Conservation (phyloP, 1,140 invertebrate species). For the Pseudobourletiella spinata region DNA sequence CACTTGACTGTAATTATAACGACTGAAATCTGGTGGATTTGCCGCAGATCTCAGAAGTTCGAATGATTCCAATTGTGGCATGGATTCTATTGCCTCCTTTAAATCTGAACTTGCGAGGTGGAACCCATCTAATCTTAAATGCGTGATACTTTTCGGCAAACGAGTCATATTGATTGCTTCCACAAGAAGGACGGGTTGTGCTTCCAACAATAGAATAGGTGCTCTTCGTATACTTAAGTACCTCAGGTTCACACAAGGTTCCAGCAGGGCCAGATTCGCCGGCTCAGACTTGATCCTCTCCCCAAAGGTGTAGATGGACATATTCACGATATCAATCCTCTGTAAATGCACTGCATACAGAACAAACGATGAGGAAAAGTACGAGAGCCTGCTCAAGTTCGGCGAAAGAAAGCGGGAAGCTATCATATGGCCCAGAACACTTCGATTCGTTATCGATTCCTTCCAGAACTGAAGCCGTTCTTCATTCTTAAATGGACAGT, state of each 20-base stretch:
- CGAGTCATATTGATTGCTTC: slow-evolving; percentile 8
- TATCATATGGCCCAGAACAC: neutral
- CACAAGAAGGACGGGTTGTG: neutral
- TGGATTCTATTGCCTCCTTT: neutral
- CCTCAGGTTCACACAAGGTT: slow-evolving; percentile 1
- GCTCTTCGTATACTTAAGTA: slow-evolving; percentile 9
- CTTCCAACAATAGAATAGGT: slow-evolving; percentile 15
- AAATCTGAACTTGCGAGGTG: neutral
- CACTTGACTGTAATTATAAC: neutral
- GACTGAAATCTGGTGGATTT: neutral
- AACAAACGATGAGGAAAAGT: neutral
- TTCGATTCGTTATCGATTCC: neutral
- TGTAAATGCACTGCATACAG: neutral
- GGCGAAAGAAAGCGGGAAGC: neutral
- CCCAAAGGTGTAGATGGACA: slow-evolving; percentile 14
- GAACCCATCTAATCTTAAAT: slow-evolving; percentile 11
- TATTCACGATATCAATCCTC: slow-evolving; percentile 10
- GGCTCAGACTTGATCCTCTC: neutral
- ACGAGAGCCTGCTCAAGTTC: neutral
- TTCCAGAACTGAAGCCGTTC: neutral
- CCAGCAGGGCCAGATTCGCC: slow-evolving; percentile 2
- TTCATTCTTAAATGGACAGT: neutral
- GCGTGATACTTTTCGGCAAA: neutral
- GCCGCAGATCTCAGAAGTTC: neutral
- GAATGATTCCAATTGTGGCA: neutral